Evolutionary conservation across 2,113 vertebrate genomes (phyloP).

Genomic region (Acinonyx jubatus): DNA sequence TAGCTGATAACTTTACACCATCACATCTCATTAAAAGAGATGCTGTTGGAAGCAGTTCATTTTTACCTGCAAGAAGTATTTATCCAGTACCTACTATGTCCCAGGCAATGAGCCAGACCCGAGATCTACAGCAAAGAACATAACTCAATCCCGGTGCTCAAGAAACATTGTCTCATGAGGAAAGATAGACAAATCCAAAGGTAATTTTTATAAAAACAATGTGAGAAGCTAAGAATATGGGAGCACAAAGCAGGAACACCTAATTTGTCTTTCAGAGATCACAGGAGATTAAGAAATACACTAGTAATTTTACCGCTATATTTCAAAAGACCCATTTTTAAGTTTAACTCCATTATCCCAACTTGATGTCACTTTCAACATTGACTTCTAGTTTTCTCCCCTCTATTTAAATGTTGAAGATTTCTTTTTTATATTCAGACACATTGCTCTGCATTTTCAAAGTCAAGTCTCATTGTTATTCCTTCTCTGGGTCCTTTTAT

Average conservation of each 20-base stretch:
- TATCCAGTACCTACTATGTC: background rate
- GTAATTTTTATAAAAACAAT: conserved; percentile 31
- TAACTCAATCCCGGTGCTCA: background rate
- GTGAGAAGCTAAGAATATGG: background rate
- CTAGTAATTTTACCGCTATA: background rate
- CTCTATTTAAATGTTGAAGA: conserved; percentile 71
- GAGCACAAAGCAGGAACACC: background rate
- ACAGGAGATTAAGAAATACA: conserved; percentile 11
- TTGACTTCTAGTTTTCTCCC: conserved; percentile 71
- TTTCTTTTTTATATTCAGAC: conserved; percentile 66
- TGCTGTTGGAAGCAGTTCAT: background rate
- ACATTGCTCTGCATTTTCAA: conserved; percentile 74
- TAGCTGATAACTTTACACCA: background rate
- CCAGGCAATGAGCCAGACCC: background rate
- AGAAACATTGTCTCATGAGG: background rate
- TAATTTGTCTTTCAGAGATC: background rate
- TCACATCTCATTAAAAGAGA: background rate
- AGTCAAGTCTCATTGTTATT: conserved; percentile 79
- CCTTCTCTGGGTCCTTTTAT: conserved; percentile 75
- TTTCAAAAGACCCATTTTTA: conserved; percentile 59
- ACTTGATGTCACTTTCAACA: conserved; percentile 72
- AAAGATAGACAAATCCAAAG: background rate
- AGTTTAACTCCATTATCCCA: conserved; percentile 61
- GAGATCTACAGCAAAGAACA: background rate
- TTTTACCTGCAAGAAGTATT: background rate